Base-by-base conservation (phyloP, 2,113 vertebrate species). In the Charina bottae region DNA sequence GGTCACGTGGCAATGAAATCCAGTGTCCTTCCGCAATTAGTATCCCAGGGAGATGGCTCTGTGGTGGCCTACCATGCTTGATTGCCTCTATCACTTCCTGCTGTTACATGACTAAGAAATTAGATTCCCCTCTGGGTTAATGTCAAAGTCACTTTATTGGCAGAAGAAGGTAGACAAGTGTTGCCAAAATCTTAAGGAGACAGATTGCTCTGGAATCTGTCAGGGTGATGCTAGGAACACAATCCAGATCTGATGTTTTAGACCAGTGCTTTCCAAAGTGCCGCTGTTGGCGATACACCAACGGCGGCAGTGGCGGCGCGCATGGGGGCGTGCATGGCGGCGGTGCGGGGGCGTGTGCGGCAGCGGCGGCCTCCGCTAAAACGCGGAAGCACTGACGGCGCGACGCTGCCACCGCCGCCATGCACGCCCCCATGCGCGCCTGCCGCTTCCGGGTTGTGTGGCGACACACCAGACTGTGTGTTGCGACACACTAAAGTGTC, bases 71-170 rank as follows among this genome's bases (percentile, higher is more conserved):
- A 60, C 26, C 24, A 13, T 83, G 78, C 56, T 90, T 46, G 33
- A 26, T 90, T 68, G 21, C 37, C 78, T 37, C 33, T 37, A 53
- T 37, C 15, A 13, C 23, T 9, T 6, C 37, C 26, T 83, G 19
- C 72, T 37, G 21, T 42, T 89, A 54, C 68, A 89, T 84, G 56
- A 87, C 59, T 55, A 86, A 62, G 60, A 83, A 92, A 83, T 88
- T 54, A 91, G 60, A 83, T 91, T 87, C 54, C 54, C 17, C 68
- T 88, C 37, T 83, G 86, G 68, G 91, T 83, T 87, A 88, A 60
- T 83, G 55, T 92, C 86, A 92, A 88, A 83, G 68, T 54, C 59
- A 37, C 42, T 83, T 49, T 60, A 53, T 84, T 62, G 72, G 42
- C 37, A 89, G 28, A 26, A 72, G 23, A 92, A 92, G 56, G 87